phyloP scores from a whole-genome alignment of 2,888 invertebrate species.

The Folsomia manolachei region DNA sequence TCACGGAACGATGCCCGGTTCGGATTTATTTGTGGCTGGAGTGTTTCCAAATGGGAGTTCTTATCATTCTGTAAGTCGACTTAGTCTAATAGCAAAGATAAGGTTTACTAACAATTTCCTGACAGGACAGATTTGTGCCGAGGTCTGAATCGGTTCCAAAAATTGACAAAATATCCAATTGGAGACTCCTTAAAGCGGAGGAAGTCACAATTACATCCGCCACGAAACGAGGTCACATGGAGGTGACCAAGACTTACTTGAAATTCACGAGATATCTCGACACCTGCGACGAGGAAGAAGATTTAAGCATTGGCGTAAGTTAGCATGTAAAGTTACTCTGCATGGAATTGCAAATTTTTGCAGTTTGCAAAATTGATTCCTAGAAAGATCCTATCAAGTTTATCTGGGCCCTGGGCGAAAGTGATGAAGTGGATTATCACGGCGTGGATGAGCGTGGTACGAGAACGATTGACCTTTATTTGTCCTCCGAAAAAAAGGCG shows the following conservation, averaged over 20 bases:
- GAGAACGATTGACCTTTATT: not conserved
- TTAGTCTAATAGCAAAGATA: too few relatives aligned
- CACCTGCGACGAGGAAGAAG: not conserved
- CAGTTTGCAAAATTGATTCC: not conserved
- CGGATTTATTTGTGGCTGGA: not conserved
- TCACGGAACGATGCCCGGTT: not conserved
- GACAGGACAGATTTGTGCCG: not conserved
- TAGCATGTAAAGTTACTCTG: not conserved
- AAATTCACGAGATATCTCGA: not conserved
- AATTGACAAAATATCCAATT: not conserved
- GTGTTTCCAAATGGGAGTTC: not conserved
- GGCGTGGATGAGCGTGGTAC: not conserved
- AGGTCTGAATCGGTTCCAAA: not conserved
- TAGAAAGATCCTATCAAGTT: not conserved
- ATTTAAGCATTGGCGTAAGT: not conserved
- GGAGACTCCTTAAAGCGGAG: not conserved
- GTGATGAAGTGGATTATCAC: not conserved
- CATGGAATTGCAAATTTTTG: not conserved
- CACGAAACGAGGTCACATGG: not conserved
- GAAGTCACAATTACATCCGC: not conserved
- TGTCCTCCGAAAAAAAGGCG: too few relatives aligned
- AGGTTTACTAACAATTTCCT: not conserved
- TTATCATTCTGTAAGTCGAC: constrained; percentile 2
- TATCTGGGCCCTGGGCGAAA: not conserved
- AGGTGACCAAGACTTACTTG: not conserved